Conservation (phyloP, 2,797 vertebrate genomes). For the Leucoraja ocellata region DNA sequence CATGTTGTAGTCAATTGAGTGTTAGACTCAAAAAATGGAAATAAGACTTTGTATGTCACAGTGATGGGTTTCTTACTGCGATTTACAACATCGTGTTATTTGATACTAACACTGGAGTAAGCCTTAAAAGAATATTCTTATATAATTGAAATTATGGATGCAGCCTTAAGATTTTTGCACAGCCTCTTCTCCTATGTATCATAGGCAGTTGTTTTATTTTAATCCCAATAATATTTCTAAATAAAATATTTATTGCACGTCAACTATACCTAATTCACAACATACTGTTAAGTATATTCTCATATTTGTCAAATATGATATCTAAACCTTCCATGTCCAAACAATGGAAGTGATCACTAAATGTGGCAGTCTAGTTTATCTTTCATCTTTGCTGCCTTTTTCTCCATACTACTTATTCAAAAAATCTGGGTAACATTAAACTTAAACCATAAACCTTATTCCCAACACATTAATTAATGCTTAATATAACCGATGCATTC, state of each 20-base stretch:
- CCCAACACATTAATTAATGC: neutral
- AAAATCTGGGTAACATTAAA: neutral
- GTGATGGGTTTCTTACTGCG: conserved; percentile 39
- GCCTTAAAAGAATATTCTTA: conserved; percentile 50
- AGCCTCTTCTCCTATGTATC: neutral
- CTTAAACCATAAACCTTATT: neutral
- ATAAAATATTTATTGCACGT: neutral
- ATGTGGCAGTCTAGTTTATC: neutral
- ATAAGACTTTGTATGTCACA: neutral
- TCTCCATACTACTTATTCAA: neutral
- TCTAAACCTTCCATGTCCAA: neutral
- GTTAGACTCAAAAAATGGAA: neutral
- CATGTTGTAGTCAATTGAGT: conserved; percentile 10
- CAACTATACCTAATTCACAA: neutral
- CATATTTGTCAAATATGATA: neutral
- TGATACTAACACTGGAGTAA: conserved; percentile 46
- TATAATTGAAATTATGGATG: conserved; percentile 45
- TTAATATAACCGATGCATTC: neutral
- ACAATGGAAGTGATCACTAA: neutral
- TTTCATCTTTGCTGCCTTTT: neutral
- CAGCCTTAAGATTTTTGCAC: conserved; percentile 49
- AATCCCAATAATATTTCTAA: neutral
- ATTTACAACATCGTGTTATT: conserved; percentile 39
- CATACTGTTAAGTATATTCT: neutral
- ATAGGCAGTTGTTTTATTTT: neutral